Evolutionary conservation across 2,888 invertebrate genomes (phyloP).

Genomic region (Nomada hirtipes): DNA sequence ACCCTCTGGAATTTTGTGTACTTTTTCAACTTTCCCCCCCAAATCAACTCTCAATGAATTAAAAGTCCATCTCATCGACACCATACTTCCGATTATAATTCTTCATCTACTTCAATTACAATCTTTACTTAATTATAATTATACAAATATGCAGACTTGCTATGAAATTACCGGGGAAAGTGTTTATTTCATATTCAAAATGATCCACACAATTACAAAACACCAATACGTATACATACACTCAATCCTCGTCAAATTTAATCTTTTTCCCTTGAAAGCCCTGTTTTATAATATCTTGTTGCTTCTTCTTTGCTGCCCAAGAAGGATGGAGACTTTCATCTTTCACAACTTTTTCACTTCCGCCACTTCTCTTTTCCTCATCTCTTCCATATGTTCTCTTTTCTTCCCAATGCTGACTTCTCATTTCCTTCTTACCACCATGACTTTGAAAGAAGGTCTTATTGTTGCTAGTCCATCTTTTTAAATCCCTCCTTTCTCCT

Average conservation of each 20-base stretch:
- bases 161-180: too few species aligned
- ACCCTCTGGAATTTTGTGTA: too few species aligned
- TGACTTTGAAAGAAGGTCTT: background rate
- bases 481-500: background rate
- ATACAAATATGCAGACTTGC: too few species aligned
- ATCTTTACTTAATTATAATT: too few species aligned
- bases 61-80: too few species aligned
- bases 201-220: background rate
- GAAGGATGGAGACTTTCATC: slow-evolving; percentile 79
- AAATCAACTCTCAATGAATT: too few species aligned
- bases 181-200: background rate
- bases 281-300: slow-evolving; percentile 78
- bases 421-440: background rate
- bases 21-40: too few species aligned
- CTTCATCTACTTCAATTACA: too few species aligned
- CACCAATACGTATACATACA: background rate
- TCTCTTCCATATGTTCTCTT: background rate
- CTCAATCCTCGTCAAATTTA: slow-evolving; percentile 74
- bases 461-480: background rate
- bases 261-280: slow-evolving; percentile 83
- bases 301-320: slow-evolving; percentile 81
- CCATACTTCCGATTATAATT: too few species aligned
- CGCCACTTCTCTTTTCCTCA: background rate
- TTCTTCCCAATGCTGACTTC: background rate
- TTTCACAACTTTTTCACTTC: slow-evolving; percentile 1